phyloP scores from a whole-genome alignment of 1,140 invertebrate species.

The Drosophila ohnishii region DNA sequence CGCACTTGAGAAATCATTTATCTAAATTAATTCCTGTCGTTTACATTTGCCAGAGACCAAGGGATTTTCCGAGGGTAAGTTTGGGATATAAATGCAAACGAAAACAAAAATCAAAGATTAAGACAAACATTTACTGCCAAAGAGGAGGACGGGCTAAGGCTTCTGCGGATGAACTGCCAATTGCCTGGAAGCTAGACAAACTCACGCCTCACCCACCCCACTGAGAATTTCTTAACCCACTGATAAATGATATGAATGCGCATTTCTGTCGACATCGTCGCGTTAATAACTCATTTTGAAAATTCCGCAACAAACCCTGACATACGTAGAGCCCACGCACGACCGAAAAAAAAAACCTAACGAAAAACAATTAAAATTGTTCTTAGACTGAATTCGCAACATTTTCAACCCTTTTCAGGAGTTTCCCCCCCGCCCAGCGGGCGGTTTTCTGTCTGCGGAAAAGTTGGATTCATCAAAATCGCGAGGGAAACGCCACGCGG shows the following conservation, averaged over 20 bases:
- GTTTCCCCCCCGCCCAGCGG: conserved; percentile 5
- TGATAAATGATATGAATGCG: conserved; percentile 80
- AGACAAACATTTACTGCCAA: conserved; percentile 81
- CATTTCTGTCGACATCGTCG: conserved; percentile 61
- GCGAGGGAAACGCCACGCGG: conserved; percentile 32
- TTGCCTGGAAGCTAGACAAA: conserved; percentile 58
- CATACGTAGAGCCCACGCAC: conserved; percentile 43
- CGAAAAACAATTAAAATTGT: conserved; percentile 78
- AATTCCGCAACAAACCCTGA: conserved; percentile 69
- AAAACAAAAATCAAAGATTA: conserved; percentile 83
- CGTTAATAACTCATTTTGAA: conserved; percentile 82
- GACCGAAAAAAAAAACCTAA: conserved; percentile 12
- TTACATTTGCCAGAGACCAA: conserved; percentile 75
- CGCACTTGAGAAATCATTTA: conserved; percentile 83
- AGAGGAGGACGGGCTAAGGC: conserved; percentile 4
- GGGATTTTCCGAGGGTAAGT: conserved; percentile 22
- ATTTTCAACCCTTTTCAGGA: conserved; percentile 58
- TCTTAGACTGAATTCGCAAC: conserved; percentile 46
- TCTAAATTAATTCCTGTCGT: conserved; percentile 84
- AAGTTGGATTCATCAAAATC: conserved; percentile 49
- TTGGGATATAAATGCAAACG: conserved; percentile 26
- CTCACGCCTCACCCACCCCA: conserved; percentile 44
- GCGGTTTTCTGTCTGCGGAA: conserved; percentile 26
- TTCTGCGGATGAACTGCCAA: conserved; percentile 35
- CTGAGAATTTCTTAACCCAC: conserved; percentile 21